These are phyloP conservation scores for Protonemura montana DNA, from an alignment of 2,888 invertebrate genomes.

Conservation along the genomic window DNA sequence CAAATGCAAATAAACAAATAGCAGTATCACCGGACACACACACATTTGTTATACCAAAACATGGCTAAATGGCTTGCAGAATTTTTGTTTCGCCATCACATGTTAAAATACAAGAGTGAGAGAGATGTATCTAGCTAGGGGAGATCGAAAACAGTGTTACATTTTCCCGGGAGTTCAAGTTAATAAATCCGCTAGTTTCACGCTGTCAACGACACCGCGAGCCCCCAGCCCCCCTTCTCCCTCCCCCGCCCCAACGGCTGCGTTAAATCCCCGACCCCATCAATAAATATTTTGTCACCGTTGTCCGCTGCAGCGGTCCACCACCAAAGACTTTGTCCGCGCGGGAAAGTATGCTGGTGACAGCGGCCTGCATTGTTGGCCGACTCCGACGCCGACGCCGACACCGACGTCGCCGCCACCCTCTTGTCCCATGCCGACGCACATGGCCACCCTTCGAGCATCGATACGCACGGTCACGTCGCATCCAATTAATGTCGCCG, in stretches of 20 bases:
- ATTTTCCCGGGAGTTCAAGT: slow-evolving; percentile 40
- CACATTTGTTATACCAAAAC: too few relatives aligned
- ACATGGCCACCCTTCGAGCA: neutral
- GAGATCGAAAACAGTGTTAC: neutral
- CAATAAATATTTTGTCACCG: slow-evolving; percentile 54
- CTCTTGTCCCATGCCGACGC: neutral
- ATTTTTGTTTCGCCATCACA: neutral
- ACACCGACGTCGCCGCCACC: neutral
- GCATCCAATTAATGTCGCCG: neutral
- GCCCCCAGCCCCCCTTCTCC: slow-evolving; percentile 34
- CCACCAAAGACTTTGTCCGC: slow-evolving; percentile 43
- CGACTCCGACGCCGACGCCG: neutral
- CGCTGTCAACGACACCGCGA: slow-evolving; percentile 43
- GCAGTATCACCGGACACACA: neutral
- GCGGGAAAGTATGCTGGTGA: slow-evolving; percentile 36
- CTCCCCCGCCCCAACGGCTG: too few relatives aligned
- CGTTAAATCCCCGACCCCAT: slow-evolving; percentile 51
- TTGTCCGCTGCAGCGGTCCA: slow-evolving; percentile 51
- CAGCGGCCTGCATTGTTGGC: slow-evolving; percentile 23
- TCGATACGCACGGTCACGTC: neutral
- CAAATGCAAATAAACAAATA: slow-evolving; percentile 7
- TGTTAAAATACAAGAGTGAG: neutral
- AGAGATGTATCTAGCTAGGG: neutral
- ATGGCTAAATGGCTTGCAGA: too few relatives aligned
- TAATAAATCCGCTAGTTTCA: slow-evolving; percentile 46